phyloP scores from a whole-genome alignment of 2,113 vertebrate species.

The Tor tambroides region DNA sequence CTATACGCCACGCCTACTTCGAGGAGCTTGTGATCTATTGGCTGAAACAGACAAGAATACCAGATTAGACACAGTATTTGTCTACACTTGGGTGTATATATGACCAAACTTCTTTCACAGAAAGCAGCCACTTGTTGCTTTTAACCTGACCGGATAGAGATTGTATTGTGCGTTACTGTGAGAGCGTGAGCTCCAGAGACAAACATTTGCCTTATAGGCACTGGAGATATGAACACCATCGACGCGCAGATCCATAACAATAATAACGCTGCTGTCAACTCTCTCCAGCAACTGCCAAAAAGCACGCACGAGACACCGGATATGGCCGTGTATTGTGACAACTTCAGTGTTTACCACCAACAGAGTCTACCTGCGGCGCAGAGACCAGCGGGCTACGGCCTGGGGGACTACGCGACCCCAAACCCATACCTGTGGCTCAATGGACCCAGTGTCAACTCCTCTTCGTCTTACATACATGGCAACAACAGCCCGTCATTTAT shows the following conservation, averaged over 20 bases:
- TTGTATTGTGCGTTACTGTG: background rate
- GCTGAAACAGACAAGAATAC: background rate
- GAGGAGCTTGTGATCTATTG: slow-evolving; percentile 3
- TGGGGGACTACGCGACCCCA: slow-evolving; percentile 84
- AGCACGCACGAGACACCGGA: slow-evolving; percentile 80
- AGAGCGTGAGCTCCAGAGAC: slow-evolving; percentile 28
- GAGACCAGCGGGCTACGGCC: slow-evolving; percentile 82
- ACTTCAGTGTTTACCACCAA: slow-evolving; percentile 86
- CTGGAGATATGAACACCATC: slow-evolving; percentile 82
- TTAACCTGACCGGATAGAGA: background rate
- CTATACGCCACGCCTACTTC: slow-evolving; percentile 4
- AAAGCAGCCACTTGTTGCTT: slow-evolving; percentile 40
- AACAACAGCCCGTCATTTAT: slow-evolving; percentile 78
- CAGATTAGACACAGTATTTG: slow-evolving; percentile 31
- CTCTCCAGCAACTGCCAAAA: slow-evolving; percentile 75
- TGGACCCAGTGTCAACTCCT: slow-evolving; percentile 78
- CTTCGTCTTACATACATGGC: slow-evolving; percentile 83
- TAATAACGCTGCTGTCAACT: slow-evolving; percentile 72
- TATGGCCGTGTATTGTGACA: slow-evolving; percentile 91
- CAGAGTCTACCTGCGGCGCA: slow-evolving; percentile 76
- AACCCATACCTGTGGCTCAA: slow-evolving; percentile 91
- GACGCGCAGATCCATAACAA: slow-evolving; percentile 78
- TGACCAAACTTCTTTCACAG: background rate
- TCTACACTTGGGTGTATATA: slow-evolving; percentile 24
- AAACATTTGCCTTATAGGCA: slow-evolving; percentile 10